Evolutionary conservation across 2,888 invertebrate species (phyloP).

Genomic region (Myopa testacea): DNA sequence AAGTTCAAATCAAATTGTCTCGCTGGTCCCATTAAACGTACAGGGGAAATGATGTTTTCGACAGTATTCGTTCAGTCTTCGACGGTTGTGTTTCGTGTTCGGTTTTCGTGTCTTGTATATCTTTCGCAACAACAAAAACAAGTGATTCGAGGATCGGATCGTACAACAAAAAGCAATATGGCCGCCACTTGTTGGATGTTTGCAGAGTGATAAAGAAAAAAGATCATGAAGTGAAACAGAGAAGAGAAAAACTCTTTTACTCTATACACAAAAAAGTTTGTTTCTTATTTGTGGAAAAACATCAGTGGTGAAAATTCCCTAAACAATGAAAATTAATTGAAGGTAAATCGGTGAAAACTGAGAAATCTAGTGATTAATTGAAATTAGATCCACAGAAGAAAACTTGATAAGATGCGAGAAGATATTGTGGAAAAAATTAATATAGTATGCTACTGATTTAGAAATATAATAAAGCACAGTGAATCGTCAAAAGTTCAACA

Average conservation of each 20-base stretch:
- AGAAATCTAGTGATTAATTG: slow-evolving; percentile 1
- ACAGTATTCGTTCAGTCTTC: slow-evolving; percentile 44
- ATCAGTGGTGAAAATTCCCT: slow-evolving; percentile 14
- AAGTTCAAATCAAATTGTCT: too few species aligned
- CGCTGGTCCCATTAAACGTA: too few species aligned
- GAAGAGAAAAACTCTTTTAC: slow-evolving; percentile 31
- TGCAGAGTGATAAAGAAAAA: slow-evolving; percentile 43
- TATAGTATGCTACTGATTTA: not conserved
- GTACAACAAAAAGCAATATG: slow-evolving; percentile 61
- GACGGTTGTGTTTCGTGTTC: slow-evolving; percentile 24
- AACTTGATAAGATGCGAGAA: not conserved
- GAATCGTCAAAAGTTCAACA: slow-evolving; percentile 23
- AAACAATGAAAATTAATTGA: slow-evolving; percentile 12
- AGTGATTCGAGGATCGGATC: slow-evolving; percentile 45
- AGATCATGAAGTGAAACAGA: slow-evolving; percentile 34
- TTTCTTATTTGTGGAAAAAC: slow-evolving; percentile 33
- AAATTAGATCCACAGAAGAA: slow-evolving; percentile 1
- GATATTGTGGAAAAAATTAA: slow-evolving; percentile 4
- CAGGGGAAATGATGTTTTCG: not conserved
- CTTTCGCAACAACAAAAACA: slow-evolving; percentile 38
- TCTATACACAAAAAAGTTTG: slow-evolving; percentile 30
- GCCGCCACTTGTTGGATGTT: slow-evolving; percentile 67
- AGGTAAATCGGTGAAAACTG: slow-evolving; percentile 18
- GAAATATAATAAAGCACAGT: not conserved
- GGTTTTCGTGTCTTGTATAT: slow-evolving; percentile 36